Evolutionary conservation across 2,888 invertebrate genomes (phyloP).

Genomic region (Aporophyla lueneburgensis): DNA sequence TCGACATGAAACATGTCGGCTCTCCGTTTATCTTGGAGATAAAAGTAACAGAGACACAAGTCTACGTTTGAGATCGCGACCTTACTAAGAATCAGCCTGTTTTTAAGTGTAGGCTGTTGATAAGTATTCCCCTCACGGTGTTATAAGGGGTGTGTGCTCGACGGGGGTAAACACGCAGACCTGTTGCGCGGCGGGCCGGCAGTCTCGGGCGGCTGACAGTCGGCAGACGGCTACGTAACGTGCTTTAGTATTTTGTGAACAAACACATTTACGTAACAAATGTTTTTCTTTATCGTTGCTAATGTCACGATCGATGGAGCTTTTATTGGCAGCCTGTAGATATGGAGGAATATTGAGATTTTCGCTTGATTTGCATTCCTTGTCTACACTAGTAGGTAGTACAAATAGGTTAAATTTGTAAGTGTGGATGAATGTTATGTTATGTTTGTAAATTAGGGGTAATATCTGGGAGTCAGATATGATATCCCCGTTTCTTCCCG

Average conservation of each 20-base stretch:
- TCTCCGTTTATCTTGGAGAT: slow-evolving; percentile 38
- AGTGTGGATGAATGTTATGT: too few relatives aligned
- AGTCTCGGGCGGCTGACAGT: slow-evolving; percentile 41
- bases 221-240: slow-evolving; percentile 46
- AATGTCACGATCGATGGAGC: slow-evolving; percentile 4
- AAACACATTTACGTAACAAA: slow-evolving; percentile 56
- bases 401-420: too few relatives aligned
- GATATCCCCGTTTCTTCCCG: too few relatives aligned
- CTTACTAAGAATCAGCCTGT: slow-evolving; percentile 39
- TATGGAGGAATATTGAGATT: not conserved
- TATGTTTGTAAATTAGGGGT: too few relatives aligned
- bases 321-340: slow-evolving; percentile 3
- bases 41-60: slow-evolving; percentile 47
- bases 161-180: slow-evolving; percentile 55
- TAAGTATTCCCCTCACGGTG: slow-evolving; percentile 65
- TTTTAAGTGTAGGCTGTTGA: slow-evolving; percentile 53
- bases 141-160: slow-evolving; percentile 36
- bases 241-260: slow-evolving; percentile 58
- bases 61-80: slow-evolving; percentile 27
- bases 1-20: slow-evolving; percentile 34
- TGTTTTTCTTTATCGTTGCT: slow-evolving; percentile 30
- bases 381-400: not conserved
- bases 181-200: slow-evolving; percentile 54
- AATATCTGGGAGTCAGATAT: too few relatives aligned
- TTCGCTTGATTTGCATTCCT: not conserved